phyloP scores from a whole-genome alignment of 2,888 invertebrate genomes.

The Ceratothoa steindachneri region DNA sequence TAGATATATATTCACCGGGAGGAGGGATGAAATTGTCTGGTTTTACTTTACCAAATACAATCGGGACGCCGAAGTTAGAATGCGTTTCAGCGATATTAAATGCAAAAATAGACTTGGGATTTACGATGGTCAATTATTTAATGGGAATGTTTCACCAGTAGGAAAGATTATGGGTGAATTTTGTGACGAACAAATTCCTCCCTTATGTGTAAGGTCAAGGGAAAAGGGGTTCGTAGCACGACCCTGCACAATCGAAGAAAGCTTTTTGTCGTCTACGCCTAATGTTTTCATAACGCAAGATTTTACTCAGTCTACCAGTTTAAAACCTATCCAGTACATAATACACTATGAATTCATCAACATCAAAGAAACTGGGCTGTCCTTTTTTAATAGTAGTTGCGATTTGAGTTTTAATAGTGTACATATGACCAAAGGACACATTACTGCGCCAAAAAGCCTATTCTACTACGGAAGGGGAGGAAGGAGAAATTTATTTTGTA shows the following conservation, averaged over 20 bases:
- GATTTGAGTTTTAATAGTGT: conserved; percentile 48
- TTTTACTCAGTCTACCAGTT: conserved; percentile 49
- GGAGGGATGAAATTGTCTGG: conserved; percentile 71
- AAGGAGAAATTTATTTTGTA: conserved; percentile 69
- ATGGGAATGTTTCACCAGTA: conserved; percentile 45
- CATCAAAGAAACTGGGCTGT: conserved; percentile 46
- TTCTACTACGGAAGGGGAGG: conserved; percentile 80
- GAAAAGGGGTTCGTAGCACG: conserved; percentile 19
- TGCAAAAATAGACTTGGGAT: conserved; percentile 70
- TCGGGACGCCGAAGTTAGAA: conserved; percentile 55
- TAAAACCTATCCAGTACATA: conserved; percentile 57
- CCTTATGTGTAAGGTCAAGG: conserved; percentile 48
- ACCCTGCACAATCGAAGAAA: conserved; percentile 34
- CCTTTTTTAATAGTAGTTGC: conserved; percentile 37
- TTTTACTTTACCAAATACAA: conserved; percentile 77
- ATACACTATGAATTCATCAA: conserved; percentile 79
- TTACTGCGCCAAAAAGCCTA: conserved; percentile 70
- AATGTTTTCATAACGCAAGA: conserved; percentile 34
- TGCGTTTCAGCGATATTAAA: conserved; percentile 63
- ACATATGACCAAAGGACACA: conserved; percentile 19
- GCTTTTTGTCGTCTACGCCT: conserved; percentile 37
- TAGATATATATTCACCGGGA: conserved; percentile 60
- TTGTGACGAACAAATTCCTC: conserved; percentile 50
- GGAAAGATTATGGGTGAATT: conserved; percentile 64
- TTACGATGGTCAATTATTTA: conserved; percentile 66